Base-by-base conservation (phyloP, 2,888 invertebrate genomes). In the Campoletis raptor region DNA sequence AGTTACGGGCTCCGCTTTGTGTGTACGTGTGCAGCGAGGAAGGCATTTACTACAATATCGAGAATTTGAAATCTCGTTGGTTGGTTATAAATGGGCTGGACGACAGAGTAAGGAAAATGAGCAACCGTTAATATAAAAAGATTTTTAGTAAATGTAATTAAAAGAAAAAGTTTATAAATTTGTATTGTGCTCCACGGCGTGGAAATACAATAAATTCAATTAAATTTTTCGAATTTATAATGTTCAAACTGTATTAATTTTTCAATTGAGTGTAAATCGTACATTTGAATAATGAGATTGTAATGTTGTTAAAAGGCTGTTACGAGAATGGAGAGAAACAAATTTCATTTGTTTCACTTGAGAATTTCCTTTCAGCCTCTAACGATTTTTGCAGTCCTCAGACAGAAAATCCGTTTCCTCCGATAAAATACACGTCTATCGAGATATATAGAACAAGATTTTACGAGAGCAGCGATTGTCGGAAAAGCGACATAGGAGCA, bases 21-120 rank as follows among this genome's bases (percentile, higher is more conserved):
- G 0, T 48, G n/a, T 48, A 15, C 21, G 40, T 74, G 40, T 42
- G 54, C 37, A 42, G 70, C 52, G 54, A 12, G 61, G 30, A 24
- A 73, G 15, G 70, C 69, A 54, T 73, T 52, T 42, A 52, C 52
- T 40, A 42, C 30, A 74, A 37, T 76, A 82, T 52, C 73, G 66
- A 73, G 7, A 42, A 64, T 54, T 54, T 67, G 72, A 52, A 79
- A 78, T 82, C 85, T 81, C 66, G 67, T 78, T 81, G 85, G 76
- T 42, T 80, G 48, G 74, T 61, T 24, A 64, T 74, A 73, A 9
- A 48, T 48, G 48, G 80, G 61, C 30, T 73, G 36, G 83, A 40
- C n/a, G 42, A 40, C n/a, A 45, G 78, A 45, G 21, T 18, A 18
- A 45, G 76, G 48, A 70, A 72, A 70, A 77, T 10, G 64, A 77